Percentiles rank a stretch among this genome's conserved stretches.
Conservation (phyloP, 1,140 invertebrate genomes). For the Apis laboriosa region DNA sequence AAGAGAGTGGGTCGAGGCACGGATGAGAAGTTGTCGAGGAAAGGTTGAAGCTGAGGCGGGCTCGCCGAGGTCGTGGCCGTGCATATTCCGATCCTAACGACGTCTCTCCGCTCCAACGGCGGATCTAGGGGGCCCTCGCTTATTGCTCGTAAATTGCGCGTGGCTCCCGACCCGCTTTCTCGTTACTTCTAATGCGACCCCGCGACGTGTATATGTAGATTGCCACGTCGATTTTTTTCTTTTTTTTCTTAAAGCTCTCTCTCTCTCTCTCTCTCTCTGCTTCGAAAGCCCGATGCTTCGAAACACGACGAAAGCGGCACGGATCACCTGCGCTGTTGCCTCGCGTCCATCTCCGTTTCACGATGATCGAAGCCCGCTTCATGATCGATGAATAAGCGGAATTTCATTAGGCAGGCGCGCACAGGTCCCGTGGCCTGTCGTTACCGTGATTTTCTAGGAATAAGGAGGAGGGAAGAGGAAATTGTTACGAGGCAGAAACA, state of each 20-base stretch:
- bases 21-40: conserved; percentile 59
- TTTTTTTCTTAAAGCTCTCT: too few relatives aligned
- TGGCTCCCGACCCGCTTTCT: conserved; percentile 71
- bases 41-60: conserved; percentile 67
- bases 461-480: neutral
- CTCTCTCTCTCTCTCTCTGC: neutral
- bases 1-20: conserved; percentile 63
- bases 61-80: conserved; percentile 72
- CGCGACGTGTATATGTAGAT: conserved; percentile 63
- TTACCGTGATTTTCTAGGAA: neutral
- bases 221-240: conserved; percentile 50
- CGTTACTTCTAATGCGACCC: conserved; percentile 62
- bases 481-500: too few relatives aligned
- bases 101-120: conserved; percentile 62
- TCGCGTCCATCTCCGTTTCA: conserved; percentile 40
- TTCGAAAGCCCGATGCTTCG: neutral
- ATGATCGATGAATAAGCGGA: conserved; percentile 32
- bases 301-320: conserved; percentile 13
- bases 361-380: neutral
- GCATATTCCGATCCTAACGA: conserved; percentile 74
- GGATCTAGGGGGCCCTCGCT: conserved; percentile 66
- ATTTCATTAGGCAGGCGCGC: conserved; percentile 9
- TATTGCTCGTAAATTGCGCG: conserved; percentile 74
- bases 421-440: neutral
- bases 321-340: conserved; percentile 47